phyloP scores from a whole-genome alignment of 2,888 invertebrate genomes.

The Epistrophella euchroma region DNA sequence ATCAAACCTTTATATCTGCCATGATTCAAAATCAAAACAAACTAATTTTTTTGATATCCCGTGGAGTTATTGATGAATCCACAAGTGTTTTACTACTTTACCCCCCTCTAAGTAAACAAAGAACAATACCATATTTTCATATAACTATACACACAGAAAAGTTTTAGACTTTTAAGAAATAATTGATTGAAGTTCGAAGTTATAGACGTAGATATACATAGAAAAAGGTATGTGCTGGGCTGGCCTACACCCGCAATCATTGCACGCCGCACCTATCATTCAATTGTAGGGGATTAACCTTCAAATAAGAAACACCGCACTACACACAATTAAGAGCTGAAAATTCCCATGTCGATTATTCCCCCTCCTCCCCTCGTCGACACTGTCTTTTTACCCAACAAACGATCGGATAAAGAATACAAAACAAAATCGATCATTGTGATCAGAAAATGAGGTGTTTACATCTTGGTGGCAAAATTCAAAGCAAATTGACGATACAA shows the following conservation, averaged over 20 bases:
- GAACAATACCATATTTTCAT: constrained; percentile 17
- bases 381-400: neutral
- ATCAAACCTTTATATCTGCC: constrained; percentile 48
- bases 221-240: constrained; percentile 2
- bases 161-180: constrained; percentile 25
- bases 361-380: neutral
- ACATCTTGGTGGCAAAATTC: constrained; percentile 75
- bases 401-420: constrained; percentile 35
- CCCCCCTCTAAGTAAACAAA: constrained; percentile 40
- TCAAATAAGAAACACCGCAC: constrained; percentile 39
- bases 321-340: neutral
- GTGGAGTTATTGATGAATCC: constrained; percentile 71
- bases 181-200: constrained; percentile 35
- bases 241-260: constrained; percentile 47
- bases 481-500: constrained; percentile 76
- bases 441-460: constrained; percentile 74
- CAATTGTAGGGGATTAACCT: constrained; percentile 19
- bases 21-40: constrained; percentile 59
- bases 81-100: constrained; percentile 39
- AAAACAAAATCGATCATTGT: constrained; percentile 65
- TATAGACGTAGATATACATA: neutral
- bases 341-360: constrained; percentile 42
- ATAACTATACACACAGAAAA: constrained; percentile 28
- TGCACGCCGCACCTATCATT: constrained; percentile 42
- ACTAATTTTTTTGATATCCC: constrained; percentile 56